Evolutionary conservation across 2,888 invertebrate genomes (phyloP).

Genomic region (Criorhina ranunculi): DNA sequence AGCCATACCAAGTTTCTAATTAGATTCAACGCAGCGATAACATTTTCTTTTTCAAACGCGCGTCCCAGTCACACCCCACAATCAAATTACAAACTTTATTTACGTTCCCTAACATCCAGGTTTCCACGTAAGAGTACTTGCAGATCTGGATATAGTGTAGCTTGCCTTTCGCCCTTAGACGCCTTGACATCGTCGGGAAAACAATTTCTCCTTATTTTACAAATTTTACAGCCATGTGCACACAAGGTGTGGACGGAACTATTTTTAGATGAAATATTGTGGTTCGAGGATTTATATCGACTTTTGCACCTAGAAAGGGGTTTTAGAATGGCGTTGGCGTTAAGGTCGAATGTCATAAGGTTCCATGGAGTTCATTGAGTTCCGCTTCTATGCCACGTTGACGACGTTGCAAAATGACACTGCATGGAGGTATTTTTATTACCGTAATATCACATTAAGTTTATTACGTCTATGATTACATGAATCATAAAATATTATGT

Average conservation of each 20-base stretch:
- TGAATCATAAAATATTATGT: constrained; percentile 24
- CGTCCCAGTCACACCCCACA: constrained; percentile 23
- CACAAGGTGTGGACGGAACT: constrained; percentile 11
- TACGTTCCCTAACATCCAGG: not conserved
- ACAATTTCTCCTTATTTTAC: constrained; percentile 31
- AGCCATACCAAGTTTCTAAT: constrained; percentile 34
- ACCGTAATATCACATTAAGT: constrained; percentile 29
- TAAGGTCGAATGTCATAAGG: constrained; percentile 17
- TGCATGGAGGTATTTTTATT: constrained; percentile 27
- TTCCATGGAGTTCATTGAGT: constrained; percentile 12
- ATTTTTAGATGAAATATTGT: constrained; percentile 14
- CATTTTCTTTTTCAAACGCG: not conserved
- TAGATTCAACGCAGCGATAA: constrained; percentile 16
- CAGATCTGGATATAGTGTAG: not conserved
- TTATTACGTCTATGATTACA: constrained; percentile 42
- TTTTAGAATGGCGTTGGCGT: not conserved
- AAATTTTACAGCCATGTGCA: not conserved
- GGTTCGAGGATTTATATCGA: not conserved
- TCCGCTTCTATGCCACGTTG: not conserved
- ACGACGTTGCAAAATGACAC: constrained; percentile 30
- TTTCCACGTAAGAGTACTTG: not conserved
- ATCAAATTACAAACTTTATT: constrained; percentile 24
- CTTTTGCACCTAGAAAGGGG: constrained; percentile 15
- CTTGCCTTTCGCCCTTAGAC: not conserved
- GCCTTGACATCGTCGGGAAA: not conserved